A percentile compares a stretch with the other conserved stretches of the same genome.
Conservation (phyloP, 2,113 vertebrate species). For the Phyllopteryx taeniolatus region DNA sequence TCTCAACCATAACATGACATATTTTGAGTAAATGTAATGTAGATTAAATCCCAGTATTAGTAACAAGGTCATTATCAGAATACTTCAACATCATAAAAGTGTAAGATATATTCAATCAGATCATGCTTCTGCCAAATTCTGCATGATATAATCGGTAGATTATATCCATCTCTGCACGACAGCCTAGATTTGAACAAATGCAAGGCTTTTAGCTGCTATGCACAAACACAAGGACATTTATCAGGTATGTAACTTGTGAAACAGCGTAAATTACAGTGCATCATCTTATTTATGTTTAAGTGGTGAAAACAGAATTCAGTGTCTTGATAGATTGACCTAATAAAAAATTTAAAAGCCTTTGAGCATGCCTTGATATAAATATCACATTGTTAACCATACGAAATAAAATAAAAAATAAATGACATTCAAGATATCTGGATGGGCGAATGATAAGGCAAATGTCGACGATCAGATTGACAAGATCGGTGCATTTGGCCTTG, state of each 20-base stretch:
- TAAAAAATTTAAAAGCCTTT: not conserved
- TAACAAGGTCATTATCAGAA: not conserved
- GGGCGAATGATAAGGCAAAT: slow-evolving; percentile 16
- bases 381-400: not conserved
- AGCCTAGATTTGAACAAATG: slow-evolving; percentile 24
- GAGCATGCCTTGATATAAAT: not conserved
- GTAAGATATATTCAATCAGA: not conserved
- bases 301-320: slow-evolving; percentile 30
- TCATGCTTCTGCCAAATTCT: slow-evolving; percentile 23
- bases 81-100: not conserved
- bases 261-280: slow-evolving; percentile 20
- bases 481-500: slow-evolving; percentile 42
- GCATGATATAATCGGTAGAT: slow-evolving; percentile 26
- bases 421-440: not conserved
- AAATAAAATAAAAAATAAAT: not conserved
- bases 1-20: no score
- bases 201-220: not conserved
- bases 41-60: not conserved
- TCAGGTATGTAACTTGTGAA: slow-evolving; percentile 19
- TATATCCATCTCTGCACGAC: slow-evolving; percentile 11
- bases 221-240: slow-evolving; percentile 20
- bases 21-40: not conserved
- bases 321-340: not conserved
- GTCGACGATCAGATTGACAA: slow-evolving; percentile 30
- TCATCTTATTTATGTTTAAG: slow-evolving; percentile 18